Base-by-base conservation (phyloP, 2,113 vertebrate species). In the Neotoma lepida region DNA sequence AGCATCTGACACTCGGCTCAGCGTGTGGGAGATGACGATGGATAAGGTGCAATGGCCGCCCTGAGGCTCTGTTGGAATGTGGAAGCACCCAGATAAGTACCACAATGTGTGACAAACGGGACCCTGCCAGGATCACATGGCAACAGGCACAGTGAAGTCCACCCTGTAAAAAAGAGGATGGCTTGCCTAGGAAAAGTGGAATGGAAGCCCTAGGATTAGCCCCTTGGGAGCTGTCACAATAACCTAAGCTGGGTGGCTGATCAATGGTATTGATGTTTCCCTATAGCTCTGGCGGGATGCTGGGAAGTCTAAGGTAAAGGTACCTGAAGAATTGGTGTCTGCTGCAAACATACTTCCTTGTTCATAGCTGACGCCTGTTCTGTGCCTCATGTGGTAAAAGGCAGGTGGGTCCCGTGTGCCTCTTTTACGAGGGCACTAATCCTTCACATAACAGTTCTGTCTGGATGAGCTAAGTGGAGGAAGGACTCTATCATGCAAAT, bases 1-100 rank as follows among this genome's bases (percentile, higher is more conserved):
- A 30, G 5, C 49, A 6, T 63, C n/a, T 26, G 6, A 5, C 56
- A 9, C 24, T 3, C 1, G 28, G 18, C 0, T 41, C 10, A 82
- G 41, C 14, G 13, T 0, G 56, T 44, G 46, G 58, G 14, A 66
- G 64, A 41, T 0, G 9, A 56, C 63, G 13, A 39, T 9, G 0
- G 12, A 4, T 10, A 6, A 9, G 15, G 4, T 0, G 6, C 7
- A 0, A 4, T 30, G 9, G 14, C 7, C 9, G 10, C 44, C 66
- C 39, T 2, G 0, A 84, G 13, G 66, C 41, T 49, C n/a, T 61
- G 3, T 39, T 58, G 26, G 56, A 41, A 41, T 30, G 56, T 30
- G 56, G 22, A 28, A 9, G 13, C 7, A 84, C 14, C 56, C 13
- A 61, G 24, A 41, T 61, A 41, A 41, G 24, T 9, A 41, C 80